Evolutionary conservation across 2,888 invertebrate species (phyloP).

Genomic region (Cerceris ruficornis): DNA sequence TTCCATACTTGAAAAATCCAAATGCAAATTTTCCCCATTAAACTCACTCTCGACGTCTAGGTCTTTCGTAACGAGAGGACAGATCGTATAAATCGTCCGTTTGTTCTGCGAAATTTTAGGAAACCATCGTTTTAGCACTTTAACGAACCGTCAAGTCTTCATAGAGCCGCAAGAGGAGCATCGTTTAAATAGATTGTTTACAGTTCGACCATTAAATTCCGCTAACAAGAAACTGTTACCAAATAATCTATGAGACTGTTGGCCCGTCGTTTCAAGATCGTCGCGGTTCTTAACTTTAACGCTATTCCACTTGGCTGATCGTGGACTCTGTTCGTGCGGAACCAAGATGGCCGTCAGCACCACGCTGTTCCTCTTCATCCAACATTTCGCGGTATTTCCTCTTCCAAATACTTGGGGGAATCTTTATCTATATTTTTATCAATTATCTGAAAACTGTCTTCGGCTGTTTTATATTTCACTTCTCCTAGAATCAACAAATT

Average conservation of each 20-base stretch:
- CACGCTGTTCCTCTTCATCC: conserved; percentile 48
- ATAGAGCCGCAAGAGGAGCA: conserved; percentile 1
- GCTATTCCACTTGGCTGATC: conserved; percentile 65
- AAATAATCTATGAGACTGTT: conserved; percentile 67
- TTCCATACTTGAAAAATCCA: no score
- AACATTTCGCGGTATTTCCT: conserved; percentile 44
- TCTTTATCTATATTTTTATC: no score
- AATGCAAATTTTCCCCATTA: no score
- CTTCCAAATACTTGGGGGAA: background rate
- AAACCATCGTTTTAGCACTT: background rate
- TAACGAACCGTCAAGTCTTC: conserved; percentile 26
- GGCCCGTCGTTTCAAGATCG: conserved; percentile 64
- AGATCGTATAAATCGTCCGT: conserved; percentile 3
- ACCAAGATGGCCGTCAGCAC: conserved; percentile 72
- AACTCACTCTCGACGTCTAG: no score
- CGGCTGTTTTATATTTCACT: no score
- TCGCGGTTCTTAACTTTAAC: conserved; percentile 69
- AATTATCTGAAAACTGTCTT: no score
- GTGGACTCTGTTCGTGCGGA: conserved; percentile 70
- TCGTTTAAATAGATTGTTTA: conserved; percentile 25
- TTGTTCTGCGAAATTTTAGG: background rate
- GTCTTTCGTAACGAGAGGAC: background rate
- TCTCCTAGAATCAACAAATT: no score
- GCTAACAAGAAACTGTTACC: conserved; percentile 70
- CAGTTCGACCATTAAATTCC: conserved; percentile 58